Percentiles rank a stretch among this genome's conserved stretches.
These are phyloP conservation scores for Nannoperca obscura DNA, from an alignment of 2,797 vertebrate species.

Conservation along the genomic window DNA sequence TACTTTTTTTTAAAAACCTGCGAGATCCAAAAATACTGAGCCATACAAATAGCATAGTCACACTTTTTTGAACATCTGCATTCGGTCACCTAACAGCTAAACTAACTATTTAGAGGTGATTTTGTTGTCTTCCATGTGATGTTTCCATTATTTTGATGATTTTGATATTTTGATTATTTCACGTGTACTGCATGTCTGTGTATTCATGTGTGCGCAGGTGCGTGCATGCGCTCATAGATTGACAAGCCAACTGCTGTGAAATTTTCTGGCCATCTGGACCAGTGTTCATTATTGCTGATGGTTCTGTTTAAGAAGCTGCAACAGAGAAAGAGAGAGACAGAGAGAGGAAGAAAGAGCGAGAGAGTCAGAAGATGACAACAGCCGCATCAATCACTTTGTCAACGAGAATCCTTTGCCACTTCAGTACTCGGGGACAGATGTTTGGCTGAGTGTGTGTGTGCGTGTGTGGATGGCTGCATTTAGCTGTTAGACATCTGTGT, in stretches of 20 bases:
- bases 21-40: not conserved
- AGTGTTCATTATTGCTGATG: constrained; percentile 71
- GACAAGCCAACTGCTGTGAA: constrained; percentile 70
- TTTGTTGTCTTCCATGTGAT: constrained; percentile 23
- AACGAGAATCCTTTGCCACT: constrained; percentile 68
- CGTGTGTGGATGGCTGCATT: constrained; percentile 13
- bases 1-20: not conserved
- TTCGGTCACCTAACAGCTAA: constrained; percentile 1
- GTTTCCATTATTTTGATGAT: constrained; percentile 25
- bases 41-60: not conserved
- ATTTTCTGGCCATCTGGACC: constrained; percentile 77
- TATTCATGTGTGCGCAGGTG: constrained; percentile 4
- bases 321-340: constrained; percentile 8
- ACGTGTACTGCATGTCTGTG: constrained; percentile 15
- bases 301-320: constrained; percentile 56
- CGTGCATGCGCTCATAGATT: constrained; percentile 24
- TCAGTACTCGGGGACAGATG: constrained; percentile 70
- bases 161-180: not conserved
- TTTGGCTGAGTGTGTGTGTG: constrained; percentile 43
- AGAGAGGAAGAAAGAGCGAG: constrained; percentile 3
- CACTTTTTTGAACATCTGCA: constrained; percentile 20
- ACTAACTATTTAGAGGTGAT: not conserved
- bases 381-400: constrained; percentile 79
- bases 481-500: constrained; percentile 46
- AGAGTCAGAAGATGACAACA: constrained; percentile 69